Base-by-base conservation (phyloP, 2,797 vertebrate genomes). In the Lutjanus campechanus region DNA sequence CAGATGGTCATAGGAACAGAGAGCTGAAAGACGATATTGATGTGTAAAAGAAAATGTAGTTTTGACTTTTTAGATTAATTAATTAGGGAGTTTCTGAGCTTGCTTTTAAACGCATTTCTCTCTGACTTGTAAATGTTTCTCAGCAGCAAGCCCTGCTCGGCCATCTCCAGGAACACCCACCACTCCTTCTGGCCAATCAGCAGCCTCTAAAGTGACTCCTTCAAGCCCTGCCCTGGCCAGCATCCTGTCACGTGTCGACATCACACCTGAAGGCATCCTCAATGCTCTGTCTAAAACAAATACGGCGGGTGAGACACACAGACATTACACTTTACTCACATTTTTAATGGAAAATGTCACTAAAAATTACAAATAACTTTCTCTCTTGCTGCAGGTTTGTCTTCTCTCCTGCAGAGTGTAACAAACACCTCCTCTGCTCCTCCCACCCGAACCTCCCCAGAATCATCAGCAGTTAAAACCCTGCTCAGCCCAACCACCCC, bases 161-260 rank as follows among this genome's bases (percentile, higher is more conserved):
- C 97, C 97, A 1, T 96, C 97, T 0, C 97, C 97, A 0, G 96
- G 96, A 64, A 97, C 96, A 8, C 97, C 98, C 0, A 96, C 96
- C 2, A 97, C 97, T 69, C 97, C 97, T 0, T 96, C 96, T 9
- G 93, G 89, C 76, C 97, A 97, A 12, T 85, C 95, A 0, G 82
- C 95, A 6, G 84, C 95, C 86, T 86, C 96, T 79, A 99, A 99
- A 95, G 85, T 94, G 11, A 78, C 95, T 11, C 90, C 97, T 60
- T 92, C 95, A 0, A 97, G 96, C 69, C 90, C 95, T 19, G 91
- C 97, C 0, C 89, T 99, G 85, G 98, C 98, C 69, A 99, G 96
- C 87, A 98, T 99, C 77, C 94, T 99, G 86, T 99, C 98, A 16
- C 97, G 98, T 71, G 98, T 99, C 17, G 98, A 99, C 91, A 97